Evolutionary conservation across 2,797 vertebrate species (phyloP).

Genomic region (Labeo calbasu): DNA sequence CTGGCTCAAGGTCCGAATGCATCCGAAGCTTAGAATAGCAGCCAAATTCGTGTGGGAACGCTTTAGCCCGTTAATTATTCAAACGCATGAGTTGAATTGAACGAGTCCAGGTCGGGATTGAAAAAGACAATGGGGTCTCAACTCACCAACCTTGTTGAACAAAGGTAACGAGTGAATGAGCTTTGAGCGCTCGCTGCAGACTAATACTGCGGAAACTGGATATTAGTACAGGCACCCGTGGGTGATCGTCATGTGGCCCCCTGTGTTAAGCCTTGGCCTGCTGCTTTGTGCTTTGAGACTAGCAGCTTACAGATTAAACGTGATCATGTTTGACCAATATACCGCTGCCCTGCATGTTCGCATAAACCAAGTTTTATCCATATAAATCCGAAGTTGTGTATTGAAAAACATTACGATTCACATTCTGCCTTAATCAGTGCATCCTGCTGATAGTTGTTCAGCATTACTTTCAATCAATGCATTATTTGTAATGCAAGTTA

Average conservation of each 20-base stretch:
- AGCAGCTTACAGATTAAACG: conserved; percentile 79
- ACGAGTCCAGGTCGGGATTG: neutral
- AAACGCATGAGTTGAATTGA: conserved; percentile 24
- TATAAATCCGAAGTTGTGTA: neutral
- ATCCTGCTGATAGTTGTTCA: neutral
- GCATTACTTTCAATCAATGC: neutral
- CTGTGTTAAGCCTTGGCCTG: conserved; percentile 72
- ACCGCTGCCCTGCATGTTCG: neutral
- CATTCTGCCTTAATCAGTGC: neutral
- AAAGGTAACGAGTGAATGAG: conserved; percentile 28
- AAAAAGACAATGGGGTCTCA: conserved; percentile 26
- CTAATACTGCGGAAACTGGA: conserved; percentile 61
- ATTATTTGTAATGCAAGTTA: conserved; percentile 11
- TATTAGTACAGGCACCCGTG: conserved; percentile 53
- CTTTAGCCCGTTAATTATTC: conserved; percentile 34
- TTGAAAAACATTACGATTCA: neutral
- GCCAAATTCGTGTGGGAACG: conserved; percentile 24
- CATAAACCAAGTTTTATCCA: conserved; percentile 7
- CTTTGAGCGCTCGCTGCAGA: conserved; percentile 49
- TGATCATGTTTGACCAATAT: conserved; percentile 74
- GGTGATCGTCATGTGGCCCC: conserved; percentile 74
- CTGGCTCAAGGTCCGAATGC: conserved; percentile 35
- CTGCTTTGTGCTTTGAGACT: conserved; percentile 69
- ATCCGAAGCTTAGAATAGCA: conserved; percentile 22
- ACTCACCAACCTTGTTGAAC: conserved; percentile 19